phyloP scores from a whole-genome alignment of 2,888 invertebrate genomes.

The Hololepta plana region DNA sequence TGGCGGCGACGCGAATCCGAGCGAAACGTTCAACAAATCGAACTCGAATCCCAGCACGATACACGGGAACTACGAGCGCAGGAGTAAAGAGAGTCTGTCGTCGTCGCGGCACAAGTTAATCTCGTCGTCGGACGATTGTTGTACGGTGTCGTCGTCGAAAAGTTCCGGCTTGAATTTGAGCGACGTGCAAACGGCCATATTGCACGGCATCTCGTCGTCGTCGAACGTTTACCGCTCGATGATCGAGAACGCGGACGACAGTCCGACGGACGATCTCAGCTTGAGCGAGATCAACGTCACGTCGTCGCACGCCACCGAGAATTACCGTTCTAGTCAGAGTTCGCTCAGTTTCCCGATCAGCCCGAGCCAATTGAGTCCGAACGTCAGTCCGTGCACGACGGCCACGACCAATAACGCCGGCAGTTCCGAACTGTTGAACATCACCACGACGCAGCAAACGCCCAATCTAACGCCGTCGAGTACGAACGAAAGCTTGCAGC shows the following conservation, averaged over 20 bases:
- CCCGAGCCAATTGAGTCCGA: constrained; percentile 20
- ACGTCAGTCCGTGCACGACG: constrained; percentile 22
- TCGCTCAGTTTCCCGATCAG: constrained; percentile 22
- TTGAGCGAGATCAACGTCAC: constrained; percentile 22
- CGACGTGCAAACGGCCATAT: too few relatives aligned
- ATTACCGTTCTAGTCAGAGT: constrained; percentile 23
- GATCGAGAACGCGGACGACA: constrained; percentile 18
- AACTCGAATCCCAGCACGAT: too few relatives aligned
- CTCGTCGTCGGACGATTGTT: too few relatives aligned
- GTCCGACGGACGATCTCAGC: constrained; percentile 17
- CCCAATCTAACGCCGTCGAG: constrained; percentile 1
- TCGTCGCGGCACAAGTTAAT: too few relatives aligned
- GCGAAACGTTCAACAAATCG: too few relatives aligned
- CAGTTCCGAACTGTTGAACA: constrained; percentile 1
- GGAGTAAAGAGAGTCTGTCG: too few relatives aligned
- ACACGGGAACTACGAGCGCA: too few relatives aligned
- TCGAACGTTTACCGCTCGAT: constrained; percentile 16
- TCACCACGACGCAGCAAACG: neutral
- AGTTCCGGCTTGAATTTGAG: constrained; percentile 6
- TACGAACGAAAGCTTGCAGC: constrained; percentile 7
- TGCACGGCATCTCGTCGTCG: constrained; percentile 12
- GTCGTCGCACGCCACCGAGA: constrained; percentile 20
- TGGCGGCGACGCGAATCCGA: too few relatives aligned
- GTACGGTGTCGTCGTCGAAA: too few relatives aligned
- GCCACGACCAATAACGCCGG: constrained; percentile 6